These are phyloP conservation scores for Byasa hedistus DNA, from an alignment of 2,888 invertebrate genomes.

Conservation along the genomic window DNA sequence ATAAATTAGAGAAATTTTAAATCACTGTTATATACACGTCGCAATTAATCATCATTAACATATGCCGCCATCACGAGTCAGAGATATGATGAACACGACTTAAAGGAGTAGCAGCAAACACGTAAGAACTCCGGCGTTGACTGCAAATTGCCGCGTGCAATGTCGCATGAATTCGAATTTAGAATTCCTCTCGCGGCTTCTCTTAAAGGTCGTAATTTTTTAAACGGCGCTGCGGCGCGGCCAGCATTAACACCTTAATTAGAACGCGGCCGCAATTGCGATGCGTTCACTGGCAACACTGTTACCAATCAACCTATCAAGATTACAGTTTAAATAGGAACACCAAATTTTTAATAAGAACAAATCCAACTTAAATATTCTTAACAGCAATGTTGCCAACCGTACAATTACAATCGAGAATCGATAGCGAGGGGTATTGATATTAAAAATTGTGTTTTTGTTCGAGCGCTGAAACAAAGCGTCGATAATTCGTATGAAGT, in stretches of 20 bases:
- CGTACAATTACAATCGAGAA: constrained; percentile 62
- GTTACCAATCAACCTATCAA: constrained; percentile 21
- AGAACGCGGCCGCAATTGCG: constrained; percentile 47
- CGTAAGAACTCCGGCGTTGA: not conserved
- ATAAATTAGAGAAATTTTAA: no score
- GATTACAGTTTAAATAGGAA: constrained; percentile 21
- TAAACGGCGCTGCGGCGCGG: constrained; percentile 36
- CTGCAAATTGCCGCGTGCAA: not conserved
- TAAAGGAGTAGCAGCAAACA: no score
- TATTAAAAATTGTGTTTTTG: constrained; percentile 68
- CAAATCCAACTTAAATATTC: constrained; percentile 38
- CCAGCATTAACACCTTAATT: constrained; percentile 59
- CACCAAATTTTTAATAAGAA: constrained; percentile 22
- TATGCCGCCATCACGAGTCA: no score
- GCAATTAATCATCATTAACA: not conserved
- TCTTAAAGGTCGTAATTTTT: constrained; percentile 38
- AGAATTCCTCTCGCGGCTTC: constrained; percentile 35
- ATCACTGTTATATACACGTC: not conserved
- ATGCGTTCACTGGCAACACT: constrained; percentile 35
- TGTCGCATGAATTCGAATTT: constrained; percentile 31
- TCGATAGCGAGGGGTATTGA: constrained; percentile 56
- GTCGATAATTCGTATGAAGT: constrained; percentile 75
- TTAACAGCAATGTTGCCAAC: constrained; percentile 49
- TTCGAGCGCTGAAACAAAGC: constrained; percentile 72
- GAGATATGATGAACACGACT: no score